Evolutionary conservation across 2,113 vertebrate genomes (phyloP), one percentile per base, ranked within the genome.

Genomic region (Agelaius tricolor): DNA sequence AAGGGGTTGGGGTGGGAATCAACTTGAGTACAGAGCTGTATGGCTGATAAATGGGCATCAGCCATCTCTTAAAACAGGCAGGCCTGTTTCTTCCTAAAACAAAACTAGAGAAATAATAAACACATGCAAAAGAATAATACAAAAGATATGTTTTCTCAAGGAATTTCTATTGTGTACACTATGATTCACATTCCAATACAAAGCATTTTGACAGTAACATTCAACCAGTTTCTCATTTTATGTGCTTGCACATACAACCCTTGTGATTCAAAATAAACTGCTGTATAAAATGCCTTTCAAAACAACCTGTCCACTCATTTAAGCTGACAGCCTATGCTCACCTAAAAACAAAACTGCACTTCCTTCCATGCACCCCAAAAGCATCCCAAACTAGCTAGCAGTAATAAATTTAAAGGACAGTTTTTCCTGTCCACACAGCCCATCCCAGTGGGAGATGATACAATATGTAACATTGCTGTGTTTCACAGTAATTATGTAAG

Each of bases 401-500:
- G 93, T 95, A 92, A 92, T 91, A 96, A 97, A 96, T 81, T 95
- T 77, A 93, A 96, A 97, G 83, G 92, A n/a, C 80, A 80, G 61
- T 92, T 74, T 95, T 95, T 96, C 91, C 94, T 93, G 76, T 95
- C 87, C 89, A 93, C 92, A 31, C 93, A 86, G 89, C 89, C 96
- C 96, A 89, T 95, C 94, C 94, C 91, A 39, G 89, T 89, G 89
- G 93, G 95, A 96, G 94, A 82, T 62, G 87, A 94, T 89, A 67
- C 85, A 95, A 84, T 73, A 39, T 46, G 74, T 89, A 97, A 79
- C 95, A 91, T 90, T 94, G 87, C 90, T 96, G 8, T 84, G 79
- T 92, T 97, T 84, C 93, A 88, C 83, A 89, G 61, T 95, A 97
- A 97, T 97, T 96, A 97, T 65, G 30, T 88, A 97, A 96, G 92